Percentiles rank a stretch among this genome's conserved stretches.
Conservation (phyloP, 1,140 invertebrate species). For the Sitobion miscanthi region DNA sequence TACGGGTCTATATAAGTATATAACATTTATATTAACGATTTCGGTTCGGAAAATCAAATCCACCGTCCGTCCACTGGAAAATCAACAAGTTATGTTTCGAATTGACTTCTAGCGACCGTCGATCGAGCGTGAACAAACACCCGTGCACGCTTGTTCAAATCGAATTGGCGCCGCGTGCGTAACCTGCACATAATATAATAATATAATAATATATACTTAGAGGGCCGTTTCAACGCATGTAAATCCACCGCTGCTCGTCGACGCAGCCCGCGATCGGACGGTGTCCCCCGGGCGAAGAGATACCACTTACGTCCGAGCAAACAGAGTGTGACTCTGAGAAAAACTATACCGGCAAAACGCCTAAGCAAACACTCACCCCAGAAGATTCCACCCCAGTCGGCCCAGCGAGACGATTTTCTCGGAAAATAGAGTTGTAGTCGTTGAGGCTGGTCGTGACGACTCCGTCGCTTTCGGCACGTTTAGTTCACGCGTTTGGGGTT, state of each 20-base stretch:
- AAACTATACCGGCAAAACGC: background rate
- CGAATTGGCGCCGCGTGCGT: background rate
- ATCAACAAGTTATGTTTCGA: background rate
- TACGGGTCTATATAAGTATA: no score
- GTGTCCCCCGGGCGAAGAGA: no score
- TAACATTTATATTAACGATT: background rate
- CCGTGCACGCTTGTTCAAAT: background rate
- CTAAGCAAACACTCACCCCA: background rate
- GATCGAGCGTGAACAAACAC: background rate
- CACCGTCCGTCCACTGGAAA: background rate
- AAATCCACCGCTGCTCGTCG: background rate
- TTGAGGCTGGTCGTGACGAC: no score
- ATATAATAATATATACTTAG: background rate
- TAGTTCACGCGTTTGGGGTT: background rate
- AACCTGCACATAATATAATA: background rate
- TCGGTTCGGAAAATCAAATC: background rate
- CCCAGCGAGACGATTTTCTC: background rate
- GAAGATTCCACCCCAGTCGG: background rate
- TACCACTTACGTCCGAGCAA: background rate
- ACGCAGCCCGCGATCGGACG: no score
- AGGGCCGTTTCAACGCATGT: background rate
- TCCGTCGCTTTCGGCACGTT: background rate
- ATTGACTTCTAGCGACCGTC: background rate
- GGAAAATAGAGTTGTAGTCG: no score
- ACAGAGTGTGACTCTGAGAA: background rate